Evolutionary conservation across 1,140 invertebrate species (phyloP).

Genomic region (Chelonus insularis): DNA sequence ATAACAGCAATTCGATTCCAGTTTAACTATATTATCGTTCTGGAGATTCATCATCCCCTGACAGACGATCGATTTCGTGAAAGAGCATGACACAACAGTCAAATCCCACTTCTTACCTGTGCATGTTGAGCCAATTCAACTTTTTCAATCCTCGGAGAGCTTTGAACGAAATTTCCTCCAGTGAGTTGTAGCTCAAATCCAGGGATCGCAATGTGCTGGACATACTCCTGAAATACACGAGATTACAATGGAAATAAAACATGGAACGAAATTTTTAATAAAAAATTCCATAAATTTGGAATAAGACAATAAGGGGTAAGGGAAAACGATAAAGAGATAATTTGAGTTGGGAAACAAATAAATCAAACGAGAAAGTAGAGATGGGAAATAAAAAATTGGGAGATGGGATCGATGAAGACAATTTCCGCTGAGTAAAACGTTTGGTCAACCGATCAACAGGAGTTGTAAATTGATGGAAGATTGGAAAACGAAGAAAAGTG

Average conservation of each 20-base stretch:
- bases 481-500: neutral
- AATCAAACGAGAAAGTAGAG: neutral
- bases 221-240: slow-evolving; percentile 57
- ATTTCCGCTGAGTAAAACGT: neutral
- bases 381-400: neutral
- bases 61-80: neutral
- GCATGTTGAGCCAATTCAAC: slow-evolving; percentile 68
- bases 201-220: slow-evolving; percentile 62
- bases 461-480: no score
- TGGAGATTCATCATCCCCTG: neutral
- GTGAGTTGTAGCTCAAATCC: slow-evolving; percentile 68
- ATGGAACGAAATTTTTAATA: no score
- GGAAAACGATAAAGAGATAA: no score
- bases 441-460: no score
- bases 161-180: slow-evolving; percentile 64
- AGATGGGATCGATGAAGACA: slow-evolving; percentile 17
- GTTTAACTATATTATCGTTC: neutral
- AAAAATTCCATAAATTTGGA: no score
- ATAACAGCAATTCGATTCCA: no score
- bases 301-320: no score
- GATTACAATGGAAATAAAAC: no score
- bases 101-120: slow-evolving; percentile 58
- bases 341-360: slow-evolving; percentile 1
- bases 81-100: slow-evolving; percentile 13
- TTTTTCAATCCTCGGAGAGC: slow-evolving; percentile 61